These are phyloP conservation scores for Metellina segmentata DNA, from an alignment of 2,888 invertebrate genomes.

Conservation along the genomic window DNA sequence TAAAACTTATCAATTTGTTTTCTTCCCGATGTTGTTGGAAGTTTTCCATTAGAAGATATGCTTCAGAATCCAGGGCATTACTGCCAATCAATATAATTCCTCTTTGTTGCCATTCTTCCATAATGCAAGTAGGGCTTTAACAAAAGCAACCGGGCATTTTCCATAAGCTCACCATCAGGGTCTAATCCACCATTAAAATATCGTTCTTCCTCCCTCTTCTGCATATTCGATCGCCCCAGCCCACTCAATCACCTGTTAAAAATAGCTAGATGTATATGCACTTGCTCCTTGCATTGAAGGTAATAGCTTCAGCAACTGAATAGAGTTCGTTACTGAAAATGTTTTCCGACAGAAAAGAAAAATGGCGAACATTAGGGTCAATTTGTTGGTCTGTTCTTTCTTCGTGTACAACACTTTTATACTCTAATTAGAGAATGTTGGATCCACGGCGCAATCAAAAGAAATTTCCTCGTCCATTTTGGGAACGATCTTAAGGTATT, in stretches of 20 bases:
- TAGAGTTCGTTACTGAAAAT: slow-evolving; percentile 51
- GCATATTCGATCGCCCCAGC: slow-evolving; percentile 54
- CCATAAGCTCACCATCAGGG: slow-evolving; percentile 32
- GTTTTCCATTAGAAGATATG: slow-evolving; percentile 28
- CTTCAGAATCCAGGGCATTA: slow-evolving; percentile 20
- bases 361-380: slow-evolving; percentile 17
- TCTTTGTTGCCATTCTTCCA: slow-evolving; percentile 2
- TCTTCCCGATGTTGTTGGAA: background rate
- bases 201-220: slow-evolving; percentile 37
- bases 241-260: slow-evolving; percentile 59
- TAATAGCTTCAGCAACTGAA: slow-evolving; percentile 32
- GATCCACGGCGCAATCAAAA: background rate
- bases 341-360: slow-evolving; percentile 24
- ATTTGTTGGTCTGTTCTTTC: background rate
- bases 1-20: slow-evolving; percentile 57
- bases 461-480: background rate
- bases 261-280: slow-evolving; percentile 29
- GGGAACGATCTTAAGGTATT: background rate
- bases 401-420: background rate
- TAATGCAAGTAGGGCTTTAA: slow-evolving; percentile 1
- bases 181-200: slow-evolving; percentile 61
- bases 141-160: slow-evolving; percentile 37
- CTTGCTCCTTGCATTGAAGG: background rate
- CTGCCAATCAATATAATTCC: slow-evolving; percentile 57
- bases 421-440: slow-evolving; percentile 17